These are phyloP conservation scores for Drosophila recens DNA, from an alignment of 2,888 invertebrate species.

Conservation along the genomic window DNA sequence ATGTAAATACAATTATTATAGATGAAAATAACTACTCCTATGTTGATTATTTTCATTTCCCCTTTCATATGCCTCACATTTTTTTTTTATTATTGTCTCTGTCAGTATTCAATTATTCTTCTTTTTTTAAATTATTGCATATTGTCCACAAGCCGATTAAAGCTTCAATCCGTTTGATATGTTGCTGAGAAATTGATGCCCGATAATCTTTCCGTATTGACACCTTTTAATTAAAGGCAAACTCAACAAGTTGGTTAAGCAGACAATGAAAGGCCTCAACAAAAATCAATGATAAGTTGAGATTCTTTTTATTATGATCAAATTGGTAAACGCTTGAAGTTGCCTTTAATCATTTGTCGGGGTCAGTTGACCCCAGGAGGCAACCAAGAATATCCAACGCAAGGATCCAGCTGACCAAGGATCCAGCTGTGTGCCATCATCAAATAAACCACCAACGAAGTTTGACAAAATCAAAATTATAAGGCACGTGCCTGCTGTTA, in stretches of 20 bases:
- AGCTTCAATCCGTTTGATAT: not conserved
- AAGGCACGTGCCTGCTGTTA: slow-evolving; percentile 42
- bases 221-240: slow-evolving; percentile 15
- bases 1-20: too few species aligned
- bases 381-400: not conserved
- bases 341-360: slow-evolving; percentile 3
- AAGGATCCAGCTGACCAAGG: slow-evolving; percentile 11
- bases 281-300: not conserved
- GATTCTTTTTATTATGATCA: too few species aligned
- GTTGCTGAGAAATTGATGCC: not conserved
- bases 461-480: slow-evolving; percentile 42
- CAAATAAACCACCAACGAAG: slow-evolving; percentile 57
- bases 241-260: slow-evolving; percentile 34
- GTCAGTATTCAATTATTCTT: too few species aligned
- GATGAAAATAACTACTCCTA: not conserved
- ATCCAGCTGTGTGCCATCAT: slow-evolving; percentile 40
- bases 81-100: too few species aligned
- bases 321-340: slow-evolving; percentile 32
- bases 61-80: not conserved
- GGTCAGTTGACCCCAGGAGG: slow-evolving; percentile 7
- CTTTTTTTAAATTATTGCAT: not conserved
- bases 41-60: not conserved
- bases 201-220: slow-evolving; percentile 16
- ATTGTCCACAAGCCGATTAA: slow-evolving; percentile 2
- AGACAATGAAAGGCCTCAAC: slow-evolving; percentile 2